Evolutionary conservation across 2,888 invertebrate genomes (phyloP), one percentile per base, ranked within the genome.

Genomic region (Syrista parreyssii): DNA sequence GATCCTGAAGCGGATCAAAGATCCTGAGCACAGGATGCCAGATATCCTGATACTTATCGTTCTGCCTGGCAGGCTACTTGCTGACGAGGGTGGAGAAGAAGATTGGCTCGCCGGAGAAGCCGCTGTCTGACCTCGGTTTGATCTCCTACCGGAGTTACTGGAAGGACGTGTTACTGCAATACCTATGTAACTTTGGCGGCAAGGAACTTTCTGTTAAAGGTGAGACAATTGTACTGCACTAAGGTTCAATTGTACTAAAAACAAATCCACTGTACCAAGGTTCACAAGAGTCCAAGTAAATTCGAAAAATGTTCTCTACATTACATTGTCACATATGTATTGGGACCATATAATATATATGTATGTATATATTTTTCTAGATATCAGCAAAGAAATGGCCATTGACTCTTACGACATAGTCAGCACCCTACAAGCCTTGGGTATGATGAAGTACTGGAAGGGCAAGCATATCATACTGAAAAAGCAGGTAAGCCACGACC

Each of bases 391-490:
- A 91, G 98, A 98, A 92, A 96, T 98, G 93, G 98, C 98, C 31
- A 98, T 99, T 84, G 98, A 98, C 88, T 97, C 98, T 1, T 98
- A 98, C 90, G 99, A 99, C 91, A 98, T 99, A 81, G 98, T 99
- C 34, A 98, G 98, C 83, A 99, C 99, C 4, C 93, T 99, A 71
- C 98, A 99, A 89, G 98, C 98, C 31, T 93, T 99, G 83, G 98
- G 98, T 11, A 97, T 99, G 94, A 96, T 99, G 95, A 99, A 99
- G 92, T 99, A 99, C 91, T 99, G 99, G 98, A 99, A 99, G 92
- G 98, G 98, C 80, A 98, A 98, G 91, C 99, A 99, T 92, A 97
- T 99, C 86, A 97, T 99, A 75, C 93, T 99, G 76, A 98, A 98
- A 91, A 97, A 97, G 92, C 97, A 97, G 95, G 97, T 96, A 86